Evolutionary conservation across 2,113 vertebrate genomes (phyloP).

Genomic region (Boleophthalmus pectinirostris): DNA sequence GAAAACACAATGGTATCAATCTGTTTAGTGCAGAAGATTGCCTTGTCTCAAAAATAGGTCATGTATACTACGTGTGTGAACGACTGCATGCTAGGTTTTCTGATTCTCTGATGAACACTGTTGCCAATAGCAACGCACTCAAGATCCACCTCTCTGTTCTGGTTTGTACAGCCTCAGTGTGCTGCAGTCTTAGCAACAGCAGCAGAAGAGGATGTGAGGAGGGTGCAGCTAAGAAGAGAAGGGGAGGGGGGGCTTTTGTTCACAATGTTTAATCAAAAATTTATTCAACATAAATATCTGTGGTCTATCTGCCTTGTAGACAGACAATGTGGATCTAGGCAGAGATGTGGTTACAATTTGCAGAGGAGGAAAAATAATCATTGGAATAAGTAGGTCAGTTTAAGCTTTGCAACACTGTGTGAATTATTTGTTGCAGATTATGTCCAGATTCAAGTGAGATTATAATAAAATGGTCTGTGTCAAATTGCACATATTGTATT

Average conservation of each 20-base stretch:
- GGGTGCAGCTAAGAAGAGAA: conserved; percentile 19
- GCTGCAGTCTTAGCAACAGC: conserved; percentile 70
- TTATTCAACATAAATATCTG: conserved; percentile 22
- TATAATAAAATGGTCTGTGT: conserved; percentile 2
- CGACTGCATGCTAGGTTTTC: conserved; percentile 40
- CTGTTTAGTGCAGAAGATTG: not conserved
- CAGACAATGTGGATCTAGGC: conserved; percentile 20
- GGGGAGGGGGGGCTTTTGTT: conserved; percentile 57
- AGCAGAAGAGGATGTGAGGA: conserved; percentile 55
- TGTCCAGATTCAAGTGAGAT: conserved; percentile 12
- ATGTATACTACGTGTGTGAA: conserved; percentile 49
- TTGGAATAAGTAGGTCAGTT: conserved; percentile 51
- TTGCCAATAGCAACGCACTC: conserved; percentile 73
- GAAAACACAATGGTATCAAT: not conserved
- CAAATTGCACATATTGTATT: not conserved
- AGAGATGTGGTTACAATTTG: conserved; percentile 23
- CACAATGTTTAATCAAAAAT: conserved; percentile 52
- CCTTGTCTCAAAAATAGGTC: conserved; percentile 51
- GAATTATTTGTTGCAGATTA: conserved; percentile 14
- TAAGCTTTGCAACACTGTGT: conserved; percentile 15
- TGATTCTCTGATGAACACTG: conserved; percentile 46
- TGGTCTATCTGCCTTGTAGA: conserved; percentile 38
- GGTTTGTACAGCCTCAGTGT: conserved; percentile 57
- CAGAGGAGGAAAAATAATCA: conserved; percentile 38
- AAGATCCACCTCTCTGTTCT: conserved; percentile 64